Evolutionary conservation across 1,140 invertebrate species (phyloP).

Genomic region (Zelostemma sp.): DNA sequence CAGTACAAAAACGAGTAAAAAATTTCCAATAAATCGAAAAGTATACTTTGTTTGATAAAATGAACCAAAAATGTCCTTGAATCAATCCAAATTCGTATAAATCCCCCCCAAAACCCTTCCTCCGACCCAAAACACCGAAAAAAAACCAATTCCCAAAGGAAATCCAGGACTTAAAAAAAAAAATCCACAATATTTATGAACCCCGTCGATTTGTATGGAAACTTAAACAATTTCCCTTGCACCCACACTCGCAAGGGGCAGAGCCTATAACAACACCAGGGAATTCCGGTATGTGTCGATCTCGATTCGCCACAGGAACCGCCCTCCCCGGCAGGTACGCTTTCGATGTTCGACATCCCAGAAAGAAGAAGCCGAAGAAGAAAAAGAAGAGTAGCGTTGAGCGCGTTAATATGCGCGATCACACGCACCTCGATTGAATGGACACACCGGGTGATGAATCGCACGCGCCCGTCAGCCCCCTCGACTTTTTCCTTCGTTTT

Average conservation of each 20-base stretch:
- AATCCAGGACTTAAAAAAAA: too few relatives aligned
- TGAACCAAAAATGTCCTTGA: too few relatives aligned
- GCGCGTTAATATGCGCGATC: slow-evolving; percentile 49
- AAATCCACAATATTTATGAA: too few relatives aligned
- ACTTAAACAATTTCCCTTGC: not conserved
- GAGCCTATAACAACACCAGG: slow-evolving; percentile 3
- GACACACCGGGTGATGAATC: slow-evolving; percentile 48
- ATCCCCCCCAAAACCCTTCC: too few relatives aligned
- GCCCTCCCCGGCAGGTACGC: slow-evolving; percentile 6
- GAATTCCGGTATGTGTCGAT: slow-evolving; percentile 2
- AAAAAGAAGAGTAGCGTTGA: not conserved
- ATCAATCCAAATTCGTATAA: too few relatives aligned
- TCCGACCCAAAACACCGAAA: too few relatives aligned
- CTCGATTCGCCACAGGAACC: slow-evolving; percentile 1
- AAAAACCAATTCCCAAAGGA: too few relatives aligned
- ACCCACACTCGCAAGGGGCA: not conserved
- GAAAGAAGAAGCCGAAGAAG: too few relatives aligned
- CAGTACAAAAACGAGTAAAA: too few relatives aligned
- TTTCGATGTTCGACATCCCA: not conserved
- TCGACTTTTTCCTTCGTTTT: slow-evolving; percentile 28
- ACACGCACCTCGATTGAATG: slow-evolving; percentile 44
- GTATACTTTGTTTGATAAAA: too few relatives aligned
- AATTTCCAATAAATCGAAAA: too few relatives aligned
- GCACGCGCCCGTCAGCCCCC: slow-evolving; percentile 22
- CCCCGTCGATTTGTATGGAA: too few relatives aligned